Evolutionary conservation across 1,140 invertebrate species (phyloP).

Genomic region (Galleria mellonella): DNA sequence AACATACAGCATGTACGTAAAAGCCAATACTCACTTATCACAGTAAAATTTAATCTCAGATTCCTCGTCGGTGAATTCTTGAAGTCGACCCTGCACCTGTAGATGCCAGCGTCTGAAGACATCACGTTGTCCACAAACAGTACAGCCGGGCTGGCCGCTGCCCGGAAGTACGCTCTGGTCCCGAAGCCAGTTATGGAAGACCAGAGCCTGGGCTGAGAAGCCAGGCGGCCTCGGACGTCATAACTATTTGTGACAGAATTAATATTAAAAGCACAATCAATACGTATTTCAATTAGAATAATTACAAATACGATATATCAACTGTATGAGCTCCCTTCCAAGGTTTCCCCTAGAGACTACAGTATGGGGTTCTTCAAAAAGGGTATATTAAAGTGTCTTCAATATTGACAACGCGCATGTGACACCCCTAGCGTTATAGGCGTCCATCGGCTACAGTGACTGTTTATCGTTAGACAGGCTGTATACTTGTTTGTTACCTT

Average conservation of each 20-base stretch:
- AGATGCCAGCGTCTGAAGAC: conserved; percentile 85
- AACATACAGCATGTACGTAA: too few species aligned
- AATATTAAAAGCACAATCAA: conserved; percentile 10
- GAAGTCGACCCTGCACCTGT: conserved; percentile 92
- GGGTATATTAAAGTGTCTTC: too few species aligned
- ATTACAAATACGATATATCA: too few species aligned
- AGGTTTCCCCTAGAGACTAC: too few species aligned
- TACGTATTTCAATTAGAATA: too few species aligned
- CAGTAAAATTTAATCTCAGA: conserved; percentile 88
- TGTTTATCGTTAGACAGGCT: too few species aligned
- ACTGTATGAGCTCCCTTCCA: too few species aligned
- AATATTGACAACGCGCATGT: too few species aligned
- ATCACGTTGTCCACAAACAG: conserved; percentile 83
- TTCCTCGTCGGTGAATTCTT: conserved; percentile 90
- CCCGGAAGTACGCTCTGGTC: conserved; percentile 83
- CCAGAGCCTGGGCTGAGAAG: conserved; percentile 84
- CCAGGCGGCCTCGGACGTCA: conserved; percentile 84
- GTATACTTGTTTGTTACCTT: too few species aligned
- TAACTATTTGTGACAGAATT: conserved; percentile 76
- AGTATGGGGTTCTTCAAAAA: too few species aligned
- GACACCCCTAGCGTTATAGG: too few species aligned
- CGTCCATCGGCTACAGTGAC: background rate
- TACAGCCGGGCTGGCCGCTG: conserved; percentile 80
- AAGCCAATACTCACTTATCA: conserved; percentile 89
- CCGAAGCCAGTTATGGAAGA: conserved; percentile 87